These are phyloP conservation scores for Poeciliopsis occidentalis DNA, from an alignment of 2,113 vertebrate genomes.

Conservation along the genomic window DNA sequence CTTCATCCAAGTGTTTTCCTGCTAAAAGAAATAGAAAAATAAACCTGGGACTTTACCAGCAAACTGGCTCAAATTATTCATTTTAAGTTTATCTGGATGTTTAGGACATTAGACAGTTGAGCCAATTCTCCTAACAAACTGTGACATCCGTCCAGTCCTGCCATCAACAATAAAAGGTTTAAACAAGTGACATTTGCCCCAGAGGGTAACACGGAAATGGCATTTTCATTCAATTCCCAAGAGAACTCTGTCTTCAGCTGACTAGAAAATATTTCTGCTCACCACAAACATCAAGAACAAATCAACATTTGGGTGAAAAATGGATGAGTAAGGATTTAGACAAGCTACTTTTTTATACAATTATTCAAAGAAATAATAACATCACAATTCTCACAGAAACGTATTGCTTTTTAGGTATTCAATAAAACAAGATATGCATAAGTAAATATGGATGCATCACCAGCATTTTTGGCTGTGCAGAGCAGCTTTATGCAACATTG, in stretches of 20 bases:
- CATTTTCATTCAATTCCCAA: not conserved
- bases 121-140: not conserved
- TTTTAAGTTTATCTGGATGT: not conserved
- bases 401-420: not conserved
- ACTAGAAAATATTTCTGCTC: not conserved
- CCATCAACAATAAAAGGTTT: conserved; percentile 9
- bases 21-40: not conserved
- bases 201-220: not conserved
- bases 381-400: not conserved
- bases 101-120: not conserved
- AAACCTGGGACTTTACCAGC: not conserved
- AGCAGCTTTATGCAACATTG: conserved; percentile 28
- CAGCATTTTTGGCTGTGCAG: conserved; percentile 35
- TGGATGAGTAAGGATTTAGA: not conserved
- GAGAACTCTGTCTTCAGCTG: not conserved
- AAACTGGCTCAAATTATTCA: not conserved
- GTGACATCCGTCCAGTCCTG: not conserved
- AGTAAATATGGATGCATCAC: conserved; percentile 39
- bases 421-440: conserved; percentile 4
- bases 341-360: not conserved
- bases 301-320: not conserved
- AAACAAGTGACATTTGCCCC: not conserved
- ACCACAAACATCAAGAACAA: not conserved
- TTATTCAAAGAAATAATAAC: too few relatives aligned
- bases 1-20: too few relatives aligned